Conservation (phyloP, 2,113 vertebrate species). For the Notechis scutatus region DNA sequence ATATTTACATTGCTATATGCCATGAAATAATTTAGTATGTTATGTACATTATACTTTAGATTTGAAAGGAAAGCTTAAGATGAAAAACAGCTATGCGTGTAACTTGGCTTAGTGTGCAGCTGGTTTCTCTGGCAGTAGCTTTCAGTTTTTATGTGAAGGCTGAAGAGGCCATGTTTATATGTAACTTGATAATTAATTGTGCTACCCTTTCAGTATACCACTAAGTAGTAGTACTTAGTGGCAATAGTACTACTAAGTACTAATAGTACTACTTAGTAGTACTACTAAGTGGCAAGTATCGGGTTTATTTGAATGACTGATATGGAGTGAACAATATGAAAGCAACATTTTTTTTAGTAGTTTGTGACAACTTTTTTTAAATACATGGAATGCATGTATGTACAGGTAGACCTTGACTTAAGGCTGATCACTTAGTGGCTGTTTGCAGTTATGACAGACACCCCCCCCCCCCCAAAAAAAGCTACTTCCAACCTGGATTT, state of each 20-base stretch:
- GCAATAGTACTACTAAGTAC: no score
- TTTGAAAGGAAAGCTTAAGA: conserved; percentile 16
- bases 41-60: conserved; percentile 4
- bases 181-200: not conserved
- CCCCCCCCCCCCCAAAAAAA: not conserved
- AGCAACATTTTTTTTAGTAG: not conserved
- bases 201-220: no score
- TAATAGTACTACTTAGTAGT: no score
- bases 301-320: not conserved
- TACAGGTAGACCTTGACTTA: not conserved
- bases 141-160: not conserved
- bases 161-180: not conserved
- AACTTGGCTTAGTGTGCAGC: not conserved
- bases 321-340: not conserved
- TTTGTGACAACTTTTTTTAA: not conserved
- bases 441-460: not conserved
- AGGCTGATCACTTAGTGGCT: not conserved
- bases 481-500: not conserved
- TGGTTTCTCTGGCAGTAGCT: not conserved
- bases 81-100: not conserved
- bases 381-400: not conserved
- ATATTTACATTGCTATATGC: conserved; percentile 14
- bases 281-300: not conserved
- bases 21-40: not conserved
- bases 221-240: no score